Percentiles rank a stretch among this genome's conserved stretches.
Evolutionary conservation across 1,140 invertebrate species (phyloP).

Genomic region (Philaenus spumarius): DNA sequence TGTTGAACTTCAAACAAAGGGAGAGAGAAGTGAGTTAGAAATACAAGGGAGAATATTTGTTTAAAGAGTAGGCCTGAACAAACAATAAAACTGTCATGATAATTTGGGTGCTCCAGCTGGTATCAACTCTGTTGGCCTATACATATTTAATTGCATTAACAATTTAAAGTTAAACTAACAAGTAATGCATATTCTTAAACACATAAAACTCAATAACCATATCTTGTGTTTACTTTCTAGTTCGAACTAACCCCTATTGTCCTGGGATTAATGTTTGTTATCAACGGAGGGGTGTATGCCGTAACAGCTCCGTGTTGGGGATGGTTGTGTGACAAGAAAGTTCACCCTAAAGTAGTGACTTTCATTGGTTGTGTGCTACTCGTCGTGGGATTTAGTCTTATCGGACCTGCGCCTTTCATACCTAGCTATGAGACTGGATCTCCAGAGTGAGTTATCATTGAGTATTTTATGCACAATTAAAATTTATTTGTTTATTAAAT

Average conservation of each 20-base stretch:
- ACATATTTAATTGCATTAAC: too few relatives aligned
- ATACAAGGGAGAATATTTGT: too few relatives aligned
- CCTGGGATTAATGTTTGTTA: slow-evolving; percentile 78
- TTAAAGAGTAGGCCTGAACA: too few relatives aligned
- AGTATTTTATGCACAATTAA: background rate
- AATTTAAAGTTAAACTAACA: too few relatives aligned
- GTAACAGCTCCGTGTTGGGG: slow-evolving; percentile 74
- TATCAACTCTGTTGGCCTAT: too few relatives aligned
- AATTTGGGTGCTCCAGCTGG: too few relatives aligned
- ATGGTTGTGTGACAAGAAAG: slow-evolving; percentile 62
- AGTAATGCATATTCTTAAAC: too few relatives aligned
- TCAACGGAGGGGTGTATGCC: slow-evolving; percentile 80
- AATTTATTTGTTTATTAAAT: background rate
- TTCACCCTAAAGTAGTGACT: slow-evolving; percentile 59
- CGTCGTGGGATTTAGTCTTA: slow-evolving; percentile 55
- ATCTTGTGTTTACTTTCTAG: too few relatives aligned
- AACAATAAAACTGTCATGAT: too few relatives aligned
- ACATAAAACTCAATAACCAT: too few relatives aligned
- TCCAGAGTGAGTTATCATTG: background rate
- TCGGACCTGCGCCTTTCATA: slow-evolving; percentile 69
- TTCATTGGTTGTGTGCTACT: slow-evolving; percentile 60
- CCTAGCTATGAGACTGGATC: slow-evolving; percentile 48
- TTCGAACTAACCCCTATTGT: slow-evolving; percentile 63
- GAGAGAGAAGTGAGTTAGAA: too few relatives aligned
- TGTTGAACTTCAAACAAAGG: too few relatives aligned